A percentile compares a stretch with the other conserved stretches of the same genome.
Conservation (phyloP, 1,140 invertebrate species). For the Bombus pyrosoma region DNA sequence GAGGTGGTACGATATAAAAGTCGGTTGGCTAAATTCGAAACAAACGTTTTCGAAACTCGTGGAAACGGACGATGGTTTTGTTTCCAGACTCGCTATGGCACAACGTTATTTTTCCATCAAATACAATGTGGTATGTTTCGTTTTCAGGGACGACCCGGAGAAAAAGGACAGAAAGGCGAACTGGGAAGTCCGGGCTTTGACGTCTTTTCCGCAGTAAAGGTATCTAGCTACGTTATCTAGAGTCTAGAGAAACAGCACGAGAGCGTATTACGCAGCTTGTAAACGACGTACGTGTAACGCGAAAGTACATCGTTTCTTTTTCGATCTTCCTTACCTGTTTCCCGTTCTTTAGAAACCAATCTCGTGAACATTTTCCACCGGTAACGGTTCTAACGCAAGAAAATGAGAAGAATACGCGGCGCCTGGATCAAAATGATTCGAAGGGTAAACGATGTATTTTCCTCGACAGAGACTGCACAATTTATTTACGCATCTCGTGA, state of each 20-base stretch:
- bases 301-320: conserved; percentile 52
- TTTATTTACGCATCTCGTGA: background rate
- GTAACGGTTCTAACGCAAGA: background rate
- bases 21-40: background rate
- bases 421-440: background rate
- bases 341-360: conserved; percentile 36
- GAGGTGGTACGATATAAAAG: background rate
- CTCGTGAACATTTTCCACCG: conserved; percentile 21
- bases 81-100: background rate
- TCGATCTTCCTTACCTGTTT: conserved; percentile 26
- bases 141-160: conserved; percentile 91
- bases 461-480: background rate
- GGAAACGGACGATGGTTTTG: background rate
- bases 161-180: conserved; percentile 94
- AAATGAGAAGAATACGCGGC: background rate
- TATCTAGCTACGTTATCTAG: conserved; percentile 81
- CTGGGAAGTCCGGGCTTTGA: conserved; percentile 93
- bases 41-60: background rate
- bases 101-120: conserved; percentile 18
- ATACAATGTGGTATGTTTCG: conserved; percentile 38
- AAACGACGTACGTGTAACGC: conserved; percentile 28
- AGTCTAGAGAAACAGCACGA: conserved; percentile 40
- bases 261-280: conserved; percentile 24
- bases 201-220: conserved; percentile 95
- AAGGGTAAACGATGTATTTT: conserved; percentile 28